Conservation (phyloP, 2,797 vertebrate genomes). For the Apogon talboti region DNA sequence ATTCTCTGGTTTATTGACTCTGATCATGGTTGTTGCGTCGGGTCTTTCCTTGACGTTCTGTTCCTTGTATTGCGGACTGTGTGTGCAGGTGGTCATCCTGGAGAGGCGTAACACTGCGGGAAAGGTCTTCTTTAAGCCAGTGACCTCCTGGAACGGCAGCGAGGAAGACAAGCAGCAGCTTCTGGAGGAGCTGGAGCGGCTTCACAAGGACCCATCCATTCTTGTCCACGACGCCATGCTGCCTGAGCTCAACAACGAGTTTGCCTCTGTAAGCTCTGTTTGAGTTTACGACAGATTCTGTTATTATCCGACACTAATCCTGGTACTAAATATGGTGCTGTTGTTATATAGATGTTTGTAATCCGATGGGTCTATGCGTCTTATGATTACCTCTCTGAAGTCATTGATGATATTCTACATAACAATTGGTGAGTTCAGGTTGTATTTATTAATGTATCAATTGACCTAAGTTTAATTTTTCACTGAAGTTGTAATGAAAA, state of each 20-base stretch:
- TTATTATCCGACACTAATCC: not conserved
- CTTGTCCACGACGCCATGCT: slow-evolving; percentile 89
- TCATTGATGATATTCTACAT: slow-evolving; percentile 91
- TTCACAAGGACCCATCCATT: slow-evolving; percentile 90
- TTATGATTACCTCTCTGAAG: slow-evolving; percentile 88
- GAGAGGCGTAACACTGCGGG: slow-evolving; percentile 90
- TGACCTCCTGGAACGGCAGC: slow-evolving; percentile 91
- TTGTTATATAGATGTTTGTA: slow-evolving; percentile 88
- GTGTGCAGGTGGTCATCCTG: slow-evolving; percentile 90
- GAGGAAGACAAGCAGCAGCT: slow-evolving; percentile 89
- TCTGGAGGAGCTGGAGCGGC: slow-evolving; percentile 87
- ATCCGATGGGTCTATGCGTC: slow-evolving; percentile 91
- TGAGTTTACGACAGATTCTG: not conserved
- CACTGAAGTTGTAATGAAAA: not conserved
- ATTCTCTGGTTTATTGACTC: too few species aligned
- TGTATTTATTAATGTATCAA: too few species aligned
- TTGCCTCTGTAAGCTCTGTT: slow-evolving; percentile 88
- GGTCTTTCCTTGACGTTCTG: not conserved
- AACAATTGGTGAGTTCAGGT: slow-evolving; percentile 90
- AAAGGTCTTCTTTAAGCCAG: slow-evolving; percentile 86
- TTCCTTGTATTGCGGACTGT: slow-evolving; percentile 1
- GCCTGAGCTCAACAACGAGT: slow-evolving; percentile 92
- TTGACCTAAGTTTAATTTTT: not conserved
- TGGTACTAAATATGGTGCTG: slow-evolving; percentile 9
- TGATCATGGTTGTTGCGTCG: not conserved